phyloP scores from a whole-genome alignment of 2,113 vertebrate species.

The Mobula birostris region DNA sequence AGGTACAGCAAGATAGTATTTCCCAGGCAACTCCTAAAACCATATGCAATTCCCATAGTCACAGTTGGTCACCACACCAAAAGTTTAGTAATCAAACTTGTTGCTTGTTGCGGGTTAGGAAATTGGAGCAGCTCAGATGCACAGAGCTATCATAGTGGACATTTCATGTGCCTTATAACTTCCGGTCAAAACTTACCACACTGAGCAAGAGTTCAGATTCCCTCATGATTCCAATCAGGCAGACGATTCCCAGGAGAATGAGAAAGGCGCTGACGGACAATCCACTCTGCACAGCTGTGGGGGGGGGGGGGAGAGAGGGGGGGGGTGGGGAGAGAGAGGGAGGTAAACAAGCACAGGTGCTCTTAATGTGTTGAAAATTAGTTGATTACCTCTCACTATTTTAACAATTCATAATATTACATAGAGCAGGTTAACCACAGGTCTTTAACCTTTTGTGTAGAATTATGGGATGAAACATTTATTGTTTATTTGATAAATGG shows the following conservation, averaged over 20 bases:
- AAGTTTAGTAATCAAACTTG: no score
- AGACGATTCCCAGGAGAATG: not conserved
- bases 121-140: no score
- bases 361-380: not conserved
- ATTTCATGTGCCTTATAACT: not conserved
- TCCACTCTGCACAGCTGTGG: not conserved
- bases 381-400: no score
- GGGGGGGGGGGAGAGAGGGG: no score
- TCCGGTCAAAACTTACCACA: not conserved
- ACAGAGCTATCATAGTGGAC: not conserved
- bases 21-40: no score
- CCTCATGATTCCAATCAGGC: not conserved
- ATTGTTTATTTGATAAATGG: not conserved
- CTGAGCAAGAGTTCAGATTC: constrained; percentile 14
- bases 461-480: not conserved
- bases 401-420: not conserved
- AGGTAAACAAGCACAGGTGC: not conserved
- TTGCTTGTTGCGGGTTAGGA: no score
- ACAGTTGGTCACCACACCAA: no score
- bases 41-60: no score
- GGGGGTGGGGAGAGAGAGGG: not conserved
- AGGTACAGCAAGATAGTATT: no score
- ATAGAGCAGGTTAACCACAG: not conserved
- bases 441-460: not conserved
- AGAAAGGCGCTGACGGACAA: not conserved